Conservation (phyloP, 2,113 vertebrate genomes). For the Ammodytes marinus region DNA sequence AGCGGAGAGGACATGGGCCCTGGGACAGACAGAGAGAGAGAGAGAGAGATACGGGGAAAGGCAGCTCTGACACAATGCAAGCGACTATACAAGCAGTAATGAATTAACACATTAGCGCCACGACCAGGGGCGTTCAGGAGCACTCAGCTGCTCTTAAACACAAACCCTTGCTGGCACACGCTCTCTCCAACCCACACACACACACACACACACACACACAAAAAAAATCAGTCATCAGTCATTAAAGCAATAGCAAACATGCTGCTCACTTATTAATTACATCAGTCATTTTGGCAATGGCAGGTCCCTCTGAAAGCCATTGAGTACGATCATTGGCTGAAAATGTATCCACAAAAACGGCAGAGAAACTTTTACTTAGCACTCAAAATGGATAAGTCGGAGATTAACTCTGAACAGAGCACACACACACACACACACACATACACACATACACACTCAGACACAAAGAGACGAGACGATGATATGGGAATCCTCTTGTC, state of each 20-base stretch:
- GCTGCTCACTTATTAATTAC: slow-evolving; percentile 71
- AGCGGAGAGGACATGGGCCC: slow-evolving; percentile 69
- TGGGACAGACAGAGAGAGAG: slow-evolving; percentile 5
- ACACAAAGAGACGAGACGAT: slow-evolving; percentile 40
- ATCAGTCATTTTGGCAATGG: slow-evolving; percentile 70
- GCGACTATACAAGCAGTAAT: slow-evolving; percentile 78
- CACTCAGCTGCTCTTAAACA: slow-evolving; percentile 80
- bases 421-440: slow-evolving; percentile 34
- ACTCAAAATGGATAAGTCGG: slow-evolving; percentile 46
- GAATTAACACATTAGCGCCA: slow-evolving; percentile 83
- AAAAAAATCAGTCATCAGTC: slow-evolving; percentile 68
- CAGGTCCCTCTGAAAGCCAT: slow-evolving; percentile 49
- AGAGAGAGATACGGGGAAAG: slow-evolving; percentile 63
- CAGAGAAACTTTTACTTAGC: slow-evolving; percentile 69
- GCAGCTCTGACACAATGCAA: slow-evolving; percentile 77
- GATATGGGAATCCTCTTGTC: slow-evolving; percentile 50
- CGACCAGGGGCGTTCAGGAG: slow-evolving; percentile 71
- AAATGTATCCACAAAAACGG: slow-evolving; percentile 32
- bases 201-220: slow-evolving; percentile 22
- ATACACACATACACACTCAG: slow-evolving; percentile 21
- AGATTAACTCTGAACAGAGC: slow-evolving; percentile 31
- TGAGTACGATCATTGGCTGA: slow-evolving; percentile 29
- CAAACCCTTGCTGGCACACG: slow-evolving; percentile 48
- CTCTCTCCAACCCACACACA: slow-evolving; percentile 25
- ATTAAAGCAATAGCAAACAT: slow-evolving; percentile 61